Conservation (phyloP, 2,888 invertebrate genomes). For the Melipona beecheii region DNA sequence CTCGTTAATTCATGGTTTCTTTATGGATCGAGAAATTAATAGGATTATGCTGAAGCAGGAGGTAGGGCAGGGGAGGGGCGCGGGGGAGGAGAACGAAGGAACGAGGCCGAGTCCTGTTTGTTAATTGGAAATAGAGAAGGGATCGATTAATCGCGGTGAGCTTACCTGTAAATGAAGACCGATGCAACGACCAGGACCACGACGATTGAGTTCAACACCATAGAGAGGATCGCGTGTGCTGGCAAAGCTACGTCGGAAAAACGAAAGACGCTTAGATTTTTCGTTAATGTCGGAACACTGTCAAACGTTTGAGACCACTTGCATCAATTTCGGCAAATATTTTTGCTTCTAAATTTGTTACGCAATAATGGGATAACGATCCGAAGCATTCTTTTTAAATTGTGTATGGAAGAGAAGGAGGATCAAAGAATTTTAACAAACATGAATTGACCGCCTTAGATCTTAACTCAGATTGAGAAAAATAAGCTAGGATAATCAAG, state of each 20-base stretch:
- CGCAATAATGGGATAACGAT: too few relatives aligned
- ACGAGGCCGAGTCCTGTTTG: background rate
- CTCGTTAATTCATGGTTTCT: background rate
- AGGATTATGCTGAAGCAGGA: background rate
- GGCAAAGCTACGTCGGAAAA: conserved; percentile 87
- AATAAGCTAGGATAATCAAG: too few relatives aligned
- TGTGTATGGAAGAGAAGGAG: too few relatives aligned
- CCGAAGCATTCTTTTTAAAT: too few relatives aligned
- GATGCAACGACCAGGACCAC: conserved; percentile 88
- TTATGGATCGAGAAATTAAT: background rate
- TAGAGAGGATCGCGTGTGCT: conserved; percentile 93
- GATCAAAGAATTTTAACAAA: too few relatives aligned
- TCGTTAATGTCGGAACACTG: background rate
- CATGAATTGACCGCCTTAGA: too few relatives aligned
- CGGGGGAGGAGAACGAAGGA: background rate
- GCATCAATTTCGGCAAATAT: too few relatives aligned
- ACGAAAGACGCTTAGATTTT: background rate
- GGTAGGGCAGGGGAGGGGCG: background rate
- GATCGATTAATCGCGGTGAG: background rate
- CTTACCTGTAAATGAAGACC: conserved; percentile 92
- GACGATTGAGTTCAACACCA: conserved; percentile 92
- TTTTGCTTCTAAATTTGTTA: too few relatives aligned
- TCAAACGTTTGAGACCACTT: too few relatives aligned
- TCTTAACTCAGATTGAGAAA: too few relatives aligned
- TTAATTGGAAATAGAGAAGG: background rate